phyloP scores from a whole-genome alignment of 2,888 invertebrate species.

The Teleogryllus oceanicus region DNA sequence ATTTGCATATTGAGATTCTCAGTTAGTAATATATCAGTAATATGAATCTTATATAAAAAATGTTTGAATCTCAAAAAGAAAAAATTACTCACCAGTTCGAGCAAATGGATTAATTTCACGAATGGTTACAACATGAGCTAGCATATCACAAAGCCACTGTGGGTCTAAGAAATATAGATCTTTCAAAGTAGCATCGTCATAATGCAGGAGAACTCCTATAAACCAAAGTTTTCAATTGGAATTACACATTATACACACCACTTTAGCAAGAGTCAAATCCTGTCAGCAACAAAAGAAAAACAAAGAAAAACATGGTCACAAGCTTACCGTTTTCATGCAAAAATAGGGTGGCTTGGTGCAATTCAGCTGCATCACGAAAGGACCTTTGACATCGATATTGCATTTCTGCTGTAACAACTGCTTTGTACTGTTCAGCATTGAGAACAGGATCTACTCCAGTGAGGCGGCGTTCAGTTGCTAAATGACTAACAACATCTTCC shows the following conservation, averaged over 20 bases:
- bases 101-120: conserved; percentile 97
- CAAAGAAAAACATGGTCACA: not conserved
- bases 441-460: conserved; percentile 76
- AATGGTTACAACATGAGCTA: conserved; percentile 95
- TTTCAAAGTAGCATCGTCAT: conserved; percentile 88
- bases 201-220: conserved; percentile 83
- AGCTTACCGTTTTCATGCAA: conserved; percentile 88
- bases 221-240: conserved; percentile 26
- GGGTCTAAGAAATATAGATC: conserved; percentile 96
- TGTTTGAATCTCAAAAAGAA: not conserved
- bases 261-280: too few species aligned
- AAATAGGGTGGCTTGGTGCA: conserved; percentile 94
- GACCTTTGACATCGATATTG: conserved; percentile 65
- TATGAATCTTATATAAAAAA: not conserved
- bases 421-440: conserved; percentile 71
- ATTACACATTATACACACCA: too few species aligned
- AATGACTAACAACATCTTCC: conserved; percentile 83
- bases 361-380: conserved; percentile 84
- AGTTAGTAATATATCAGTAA: too few species aligned
- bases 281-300: not conserved
- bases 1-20: too few species aligned
- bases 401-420: conserved; percentile 55
- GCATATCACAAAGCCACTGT: conserved; percentile 97
- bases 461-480: conserved; percentile 71
- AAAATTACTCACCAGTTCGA: conserved; percentile 60